Conservation (phyloP, 2,888 invertebrate species). For the Apotomis betuletana region DNA sequence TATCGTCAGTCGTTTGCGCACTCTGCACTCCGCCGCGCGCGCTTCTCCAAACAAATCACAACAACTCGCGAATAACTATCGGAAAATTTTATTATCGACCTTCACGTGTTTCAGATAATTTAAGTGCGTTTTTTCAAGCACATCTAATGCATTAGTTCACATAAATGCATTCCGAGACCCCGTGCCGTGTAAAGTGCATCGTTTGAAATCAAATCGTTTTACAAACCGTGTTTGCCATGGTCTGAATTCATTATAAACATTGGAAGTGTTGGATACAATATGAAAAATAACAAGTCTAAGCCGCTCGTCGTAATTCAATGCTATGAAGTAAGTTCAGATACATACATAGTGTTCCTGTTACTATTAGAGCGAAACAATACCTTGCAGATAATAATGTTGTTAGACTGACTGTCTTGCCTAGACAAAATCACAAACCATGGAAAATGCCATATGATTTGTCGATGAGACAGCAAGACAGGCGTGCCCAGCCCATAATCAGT, state of each 20-base stretch:
- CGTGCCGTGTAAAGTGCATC: slow-evolving; percentile 14
- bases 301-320: slow-evolving; percentile 84
- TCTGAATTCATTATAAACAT: slow-evolving; percentile 22
- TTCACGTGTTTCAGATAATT: slow-evolving; percentile 63
- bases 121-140: slow-evolving; percentile 45
- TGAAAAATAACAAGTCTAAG: slow-evolving; percentile 70
- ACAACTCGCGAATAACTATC: slow-evolving; percentile 46
- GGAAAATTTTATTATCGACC: slow-evolving; percentile 66
- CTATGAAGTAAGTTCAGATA: slow-evolving; percentile 82
- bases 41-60: slow-evolving; percentile 36
- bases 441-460: neutral
- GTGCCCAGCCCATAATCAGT: slow-evolving; percentile 25
- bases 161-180: slow-evolving; percentile 11
- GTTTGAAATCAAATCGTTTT: slow-evolving; percentile 21
- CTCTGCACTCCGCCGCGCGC: slow-evolving; percentile 53
- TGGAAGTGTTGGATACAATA: slow-evolving; percentile 44
- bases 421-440: slow-evolving; percentile 5
- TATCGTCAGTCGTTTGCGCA: slow-evolving; percentile 53
- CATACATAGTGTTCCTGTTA: slow-evolving; percentile 45
- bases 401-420: slow-evolving; percentile 1
- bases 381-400: slow-evolving; percentile 11
- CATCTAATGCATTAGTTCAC: slow-evolving; percentile 5
- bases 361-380: slow-evolving; percentile 55
- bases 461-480: slow-evolving; percentile 10
- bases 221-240: slow-evolving; percentile 17